phyloP scores from a whole-genome alignment of 2,888 invertebrate genomes.

The Pandemis heparana region DNA sequence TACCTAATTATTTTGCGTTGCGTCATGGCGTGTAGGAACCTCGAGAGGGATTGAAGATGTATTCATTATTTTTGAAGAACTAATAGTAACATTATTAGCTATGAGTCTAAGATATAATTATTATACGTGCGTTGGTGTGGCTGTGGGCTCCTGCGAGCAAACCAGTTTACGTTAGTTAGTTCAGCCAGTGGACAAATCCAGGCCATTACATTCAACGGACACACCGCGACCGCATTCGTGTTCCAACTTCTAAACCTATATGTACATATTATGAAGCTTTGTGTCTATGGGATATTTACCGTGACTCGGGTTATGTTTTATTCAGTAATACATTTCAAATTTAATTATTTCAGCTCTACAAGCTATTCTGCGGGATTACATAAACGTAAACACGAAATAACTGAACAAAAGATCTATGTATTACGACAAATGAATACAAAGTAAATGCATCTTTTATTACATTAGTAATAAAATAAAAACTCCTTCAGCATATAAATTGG shows the following conservation, averaged over 20 bases:
- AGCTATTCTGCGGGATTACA: conserved; percentile 7
- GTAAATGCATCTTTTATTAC: conserved; percentile 35
- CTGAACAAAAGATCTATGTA: conserved; percentile 22
- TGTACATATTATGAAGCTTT: neutral
- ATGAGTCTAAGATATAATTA: too few relatives aligned
- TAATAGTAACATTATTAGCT: neutral
- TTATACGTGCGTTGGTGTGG: too few relatives aligned
- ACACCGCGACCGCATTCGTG: neutral
- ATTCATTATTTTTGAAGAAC: neutral
- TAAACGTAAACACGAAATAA: conserved; percentile 10
- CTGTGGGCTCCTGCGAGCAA: neutral
- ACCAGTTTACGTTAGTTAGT: neutral
- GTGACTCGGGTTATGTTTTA: neutral
- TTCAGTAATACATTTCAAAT: conserved; percentile 7
- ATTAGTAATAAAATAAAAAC: conserved; percentile 39
- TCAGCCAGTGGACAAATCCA: neutral
- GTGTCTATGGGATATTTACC: neutral
- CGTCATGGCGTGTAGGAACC: neutral
- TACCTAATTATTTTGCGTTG: conserved; percentile 1
- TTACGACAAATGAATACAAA: conserved; percentile 37
- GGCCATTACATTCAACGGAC: neutral
- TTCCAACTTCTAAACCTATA: neutral
- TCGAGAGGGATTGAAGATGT: neutral
- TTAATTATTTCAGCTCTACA: conserved; percentile 1
- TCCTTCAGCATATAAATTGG: conserved; percentile 65